phyloP scores from a whole-genome alignment of 2,113 vertebrate genomes.

The Entosphenus tridentatus region DNA sequence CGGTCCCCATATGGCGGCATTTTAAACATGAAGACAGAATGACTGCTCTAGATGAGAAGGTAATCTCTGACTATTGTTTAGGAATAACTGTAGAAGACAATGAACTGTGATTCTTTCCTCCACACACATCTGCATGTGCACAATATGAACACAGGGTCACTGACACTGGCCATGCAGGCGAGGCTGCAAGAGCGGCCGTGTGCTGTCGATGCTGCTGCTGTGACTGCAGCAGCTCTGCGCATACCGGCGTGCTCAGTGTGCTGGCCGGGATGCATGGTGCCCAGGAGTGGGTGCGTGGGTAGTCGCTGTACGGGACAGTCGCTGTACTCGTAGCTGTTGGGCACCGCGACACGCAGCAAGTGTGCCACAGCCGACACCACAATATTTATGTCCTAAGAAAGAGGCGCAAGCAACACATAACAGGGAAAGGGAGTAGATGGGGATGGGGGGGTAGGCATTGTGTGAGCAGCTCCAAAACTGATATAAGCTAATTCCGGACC shows the following conservation, averaged over 20 bases:
- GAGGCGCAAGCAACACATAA: not conserved
- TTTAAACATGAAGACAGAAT: too few relatives aligned
- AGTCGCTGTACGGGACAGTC: constrained; percentile 32
- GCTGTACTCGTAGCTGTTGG: constrained; percentile 53
- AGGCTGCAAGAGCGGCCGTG: too few relatives aligned
- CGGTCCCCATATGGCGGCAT: too few relatives aligned
- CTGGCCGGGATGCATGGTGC: constrained; percentile 4
- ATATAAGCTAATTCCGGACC: not conserved
- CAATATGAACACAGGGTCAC: too few relatives aligned
- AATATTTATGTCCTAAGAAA: constrained; percentile 41
- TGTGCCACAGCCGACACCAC: constrained; percentile 59
- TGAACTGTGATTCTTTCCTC: too few relatives aligned
- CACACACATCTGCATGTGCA: too few relatives aligned
- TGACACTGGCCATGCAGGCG: too few relatives aligned
- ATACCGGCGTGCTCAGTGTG: not conserved
- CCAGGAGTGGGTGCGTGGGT: not conserved
- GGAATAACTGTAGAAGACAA: too few relatives aligned
- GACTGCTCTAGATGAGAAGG: too few relatives aligned
- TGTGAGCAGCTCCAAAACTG: not conserved
- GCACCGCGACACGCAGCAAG: constrained; percentile 47
- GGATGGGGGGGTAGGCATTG: not conserved
- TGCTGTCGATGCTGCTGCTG: too few relatives aligned
- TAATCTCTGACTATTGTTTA: too few relatives aligned
- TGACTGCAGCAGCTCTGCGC: too few relatives aligned
- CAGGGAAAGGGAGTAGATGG: not conserved